These are phyloP conservation scores for Acanthisitta chloris DNA, from an alignment of 2,113 vertebrate genomes.

Conservation along the genomic window DNA sequence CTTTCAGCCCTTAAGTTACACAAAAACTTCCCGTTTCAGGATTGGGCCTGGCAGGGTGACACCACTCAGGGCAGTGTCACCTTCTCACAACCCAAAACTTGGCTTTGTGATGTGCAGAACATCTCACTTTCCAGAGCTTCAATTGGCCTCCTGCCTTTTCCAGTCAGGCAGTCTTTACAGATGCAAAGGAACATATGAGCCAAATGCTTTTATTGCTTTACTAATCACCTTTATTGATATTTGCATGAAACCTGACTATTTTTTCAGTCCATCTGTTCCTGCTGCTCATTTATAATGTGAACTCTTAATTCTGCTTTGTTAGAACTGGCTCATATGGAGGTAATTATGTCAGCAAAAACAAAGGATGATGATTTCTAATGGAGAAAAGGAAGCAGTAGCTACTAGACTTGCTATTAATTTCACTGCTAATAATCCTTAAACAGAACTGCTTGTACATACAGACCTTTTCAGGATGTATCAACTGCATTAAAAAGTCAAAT, in stretches of 20 bases:
- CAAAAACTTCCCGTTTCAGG: not conserved
- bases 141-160: not conserved
- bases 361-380: not conserved
- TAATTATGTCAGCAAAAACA: constrained; percentile 45
- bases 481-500: constrained; percentile 14
- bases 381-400: not conserved
- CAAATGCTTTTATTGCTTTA: not conserved
- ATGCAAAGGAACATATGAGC: not conserved
- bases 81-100: not conserved
- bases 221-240: constrained; percentile 40
- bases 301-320: constrained; percentile 27
- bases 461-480: not conserved
- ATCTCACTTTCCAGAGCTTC: not conserved
- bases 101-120: not conserved
- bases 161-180: not conserved
- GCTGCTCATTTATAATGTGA: constrained; percentile 23
- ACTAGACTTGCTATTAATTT: constrained; percentile 12
- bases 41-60: not conserved
- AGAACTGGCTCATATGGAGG: not conserved
- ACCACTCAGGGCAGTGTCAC: not conserved
- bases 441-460: constrained; percentile 1
- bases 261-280: constrained; percentile 46
- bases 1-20: not conserved
- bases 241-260: constrained; percentile 28
- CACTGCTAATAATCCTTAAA: constrained; percentile 7